phyloP scores from a whole-genome alignment of 2,113 vertebrate genomes.

The Misgurnus anguillicaudatus region DNA sequence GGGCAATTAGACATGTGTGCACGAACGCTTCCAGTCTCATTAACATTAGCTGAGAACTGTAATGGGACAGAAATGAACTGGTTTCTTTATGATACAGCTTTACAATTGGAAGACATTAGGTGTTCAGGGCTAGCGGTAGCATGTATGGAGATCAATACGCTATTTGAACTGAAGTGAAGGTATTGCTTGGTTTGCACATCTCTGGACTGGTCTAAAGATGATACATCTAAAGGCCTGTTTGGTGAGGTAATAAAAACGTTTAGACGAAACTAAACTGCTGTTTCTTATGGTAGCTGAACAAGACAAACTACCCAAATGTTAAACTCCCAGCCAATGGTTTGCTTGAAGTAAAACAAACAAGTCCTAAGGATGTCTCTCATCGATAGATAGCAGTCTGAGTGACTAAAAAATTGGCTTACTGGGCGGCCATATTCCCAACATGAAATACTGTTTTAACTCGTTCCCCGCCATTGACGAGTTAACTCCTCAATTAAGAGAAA shows the following conservation, averaged over 20 bases:
- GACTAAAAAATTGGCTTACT: background rate
- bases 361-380: background rate
- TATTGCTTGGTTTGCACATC: constrained; percentile 74
- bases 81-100: constrained; percentile 50
- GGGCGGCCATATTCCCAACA: no score
- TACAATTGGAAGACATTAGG: constrained; percentile 63
- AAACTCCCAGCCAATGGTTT: constrained; percentile 50
- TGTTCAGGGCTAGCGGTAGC: constrained; percentile 56
- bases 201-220: constrained; percentile 65
- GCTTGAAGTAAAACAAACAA: background rate
- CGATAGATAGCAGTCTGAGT: background rate
- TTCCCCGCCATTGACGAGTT: no score
- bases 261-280: constrained; percentile 71
- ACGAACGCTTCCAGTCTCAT: constrained; percentile 71
- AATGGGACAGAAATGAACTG: constrained; percentile 52
- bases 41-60: constrained; percentile 65
- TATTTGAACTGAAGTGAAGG: constrained; percentile 64
- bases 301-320: constrained; percentile 58
- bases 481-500: no score
- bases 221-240: constrained; percentile 70
- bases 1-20: constrained; percentile 68
- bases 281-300: constrained; percentile 67
- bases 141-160: constrained; percentile 67
- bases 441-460: no score
- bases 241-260: constrained; percentile 77